Evolutionary conservation across 2,113 vertebrate species (phyloP), one percentile per base, ranked within the genome.

Genomic region (Phylloscopus trochilus): DNA sequence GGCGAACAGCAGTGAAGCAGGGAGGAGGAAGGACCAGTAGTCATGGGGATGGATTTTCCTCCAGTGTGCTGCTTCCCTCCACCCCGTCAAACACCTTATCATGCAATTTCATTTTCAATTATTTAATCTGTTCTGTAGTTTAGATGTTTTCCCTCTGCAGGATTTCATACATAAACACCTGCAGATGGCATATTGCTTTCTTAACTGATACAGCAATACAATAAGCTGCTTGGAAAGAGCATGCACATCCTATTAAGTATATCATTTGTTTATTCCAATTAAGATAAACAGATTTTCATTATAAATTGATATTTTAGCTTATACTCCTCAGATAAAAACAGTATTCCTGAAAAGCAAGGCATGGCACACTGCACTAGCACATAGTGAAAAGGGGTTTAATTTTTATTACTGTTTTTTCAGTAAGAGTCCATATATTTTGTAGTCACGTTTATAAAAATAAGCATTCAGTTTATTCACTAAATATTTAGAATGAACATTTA

Each of bases 11-110:
- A 81, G 49, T 83, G 83, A 85, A 84, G 86, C 79, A 75, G 95
- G 95, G 96, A 98, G 97, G 97, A 97, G 97, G 83, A 89, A 95
- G 89, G 83, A 95, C 60, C 91, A 91, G 96, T 93, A 96, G 91
- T 90, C 94, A 96, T 87, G 85, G 92, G 93, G 95, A 96, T 92
- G 76, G 87, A 39, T 94, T 95, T 86, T 76, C 75, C 81, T 93
- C 69, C 58, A 10, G 79, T 59, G 49, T 43, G 79, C 33, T 12
- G 82, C 92, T 94, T 89, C 88, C 56, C 91, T 85, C 91, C 74
- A 13, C 91, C 94, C 83, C 18, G 22, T 74, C 91, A 81, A 91
- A 89, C 60, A 87, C 35, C 68, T 96, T 86, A 94, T 95, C 95
- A 93, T 55, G 83, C 80, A 72, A 93, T 85, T 70, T 88, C 43